Evolutionary conservation across 1,140 invertebrate genomes (phyloP), one percentile per base, ranked within the genome.

Genomic region (Glomeris maerens): DNA sequence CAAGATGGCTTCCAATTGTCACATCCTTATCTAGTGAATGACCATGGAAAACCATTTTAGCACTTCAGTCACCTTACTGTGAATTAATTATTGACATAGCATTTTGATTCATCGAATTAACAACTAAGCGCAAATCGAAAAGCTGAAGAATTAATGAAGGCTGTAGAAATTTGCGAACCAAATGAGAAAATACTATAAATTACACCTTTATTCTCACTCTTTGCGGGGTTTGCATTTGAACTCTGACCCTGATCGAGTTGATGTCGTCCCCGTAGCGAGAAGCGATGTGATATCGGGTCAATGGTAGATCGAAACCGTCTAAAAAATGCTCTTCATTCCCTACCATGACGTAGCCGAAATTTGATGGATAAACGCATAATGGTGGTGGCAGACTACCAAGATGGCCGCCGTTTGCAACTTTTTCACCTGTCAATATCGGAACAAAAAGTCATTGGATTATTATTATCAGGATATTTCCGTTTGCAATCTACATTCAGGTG

Each of bases 171-270:
- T n/a, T n/a, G n/a, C n/a, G n/a, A n/a, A n/a, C n/a, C n/a, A n/a
- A n/a, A n/a, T n/a, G n/a, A n/a, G n/a, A n/a, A n/a, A n/a, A n/a
- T n/a, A n/a, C n/a, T n/a, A n/a, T n/a, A n/a, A n/a, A n/a, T n/a
- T n/a, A n/a, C 38, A 59, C 57, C 53, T 57, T 57, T 1, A 59
- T 56, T 13, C 56, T 28, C 2, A 59, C 29, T n/a, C 57, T 48
- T 17, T 52, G 44, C 13, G 52, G 45, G 0, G 57, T 57, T 25
- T 59, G 56, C 50, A 51, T 52, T 40, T 59, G 53, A 3, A 59
- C 52, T 22, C 48, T 38, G 27, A 59, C 38, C n/a, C 41, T 31
- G 1, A 57, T 45, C 2, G 23, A 7, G 7, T 50, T 42, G 4
- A 51, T 44, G 29, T 59, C 57, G 29, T 57, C 56, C 14, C 57